A percentile compares a stretch with the other conserved stretches of the same genome.
These are phyloP conservation scores for Patagioenas fasciata DNA, from an alignment of 2,113 vertebrate genomes.

Conservation along the genomic window DNA sequence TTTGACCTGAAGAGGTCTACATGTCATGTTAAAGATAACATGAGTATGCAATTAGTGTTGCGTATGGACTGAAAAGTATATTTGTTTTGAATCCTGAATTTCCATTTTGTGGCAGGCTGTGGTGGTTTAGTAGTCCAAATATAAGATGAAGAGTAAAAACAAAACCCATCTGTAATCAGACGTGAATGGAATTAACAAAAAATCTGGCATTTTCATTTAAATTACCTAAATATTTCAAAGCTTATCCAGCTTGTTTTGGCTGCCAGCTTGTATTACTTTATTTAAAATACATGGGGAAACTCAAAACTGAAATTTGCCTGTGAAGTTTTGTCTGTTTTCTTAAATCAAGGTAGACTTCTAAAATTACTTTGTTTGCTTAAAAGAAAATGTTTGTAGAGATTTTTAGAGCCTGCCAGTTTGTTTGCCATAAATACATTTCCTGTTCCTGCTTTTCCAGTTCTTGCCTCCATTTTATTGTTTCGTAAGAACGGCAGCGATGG, in stretches of 20 bases:
- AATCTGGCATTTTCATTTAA: background rate
- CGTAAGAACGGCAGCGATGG: rapidly evolving
- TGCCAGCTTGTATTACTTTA: background rate
- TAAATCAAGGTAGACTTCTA: background rate
- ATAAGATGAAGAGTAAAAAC: background rate
- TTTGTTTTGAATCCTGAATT: background rate
- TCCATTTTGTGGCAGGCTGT: background rate
- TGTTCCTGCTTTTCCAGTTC: slow-evolving; percentile 3
- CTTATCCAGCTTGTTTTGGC: background rate
- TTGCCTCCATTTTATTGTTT: background rate
- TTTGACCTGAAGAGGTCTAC: background rate
- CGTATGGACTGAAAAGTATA: background rate
- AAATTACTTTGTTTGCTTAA: background rate
- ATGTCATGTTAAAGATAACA: background rate
- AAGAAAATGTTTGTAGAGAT: background rate
- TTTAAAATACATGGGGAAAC: background rate
- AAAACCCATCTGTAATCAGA: background rate
- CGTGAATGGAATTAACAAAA: background rate
- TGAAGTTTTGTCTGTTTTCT: background rate
- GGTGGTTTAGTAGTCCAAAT: background rate
- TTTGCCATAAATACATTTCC: background rate
- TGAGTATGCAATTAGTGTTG: rapidly evolving
- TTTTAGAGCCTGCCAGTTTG: background rate
- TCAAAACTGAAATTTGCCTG: background rate
- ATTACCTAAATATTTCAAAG: background rate